phyloP scores from a whole-genome alignment of 2,797 vertebrate genomes.

The Eptatretus atami region DNA sequence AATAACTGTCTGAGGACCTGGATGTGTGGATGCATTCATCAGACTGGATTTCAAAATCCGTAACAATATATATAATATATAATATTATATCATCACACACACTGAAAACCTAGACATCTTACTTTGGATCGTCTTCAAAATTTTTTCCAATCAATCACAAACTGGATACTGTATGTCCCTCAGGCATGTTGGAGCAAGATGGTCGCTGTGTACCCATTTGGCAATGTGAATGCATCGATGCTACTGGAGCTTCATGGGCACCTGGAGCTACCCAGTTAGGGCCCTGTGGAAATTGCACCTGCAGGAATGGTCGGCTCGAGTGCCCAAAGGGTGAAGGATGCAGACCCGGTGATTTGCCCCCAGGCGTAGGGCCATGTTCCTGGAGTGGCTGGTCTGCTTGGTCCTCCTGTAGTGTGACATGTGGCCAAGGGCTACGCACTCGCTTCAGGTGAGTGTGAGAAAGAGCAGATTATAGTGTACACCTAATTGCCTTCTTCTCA shows the following conservation, averaged over 20 bases:
- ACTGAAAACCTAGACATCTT: too few species aligned
- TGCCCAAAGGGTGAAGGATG: slow-evolving; percentile 17
- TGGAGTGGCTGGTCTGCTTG: slow-evolving; percentile 57
- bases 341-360: slow-evolving; percentile 16
- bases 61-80: too few species aligned
- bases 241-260: slow-evolving; percentile 27
- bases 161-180: too few species aligned
- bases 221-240: slow-evolving; percentile 43
- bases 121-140: too few species aligned
- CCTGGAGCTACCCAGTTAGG: slow-evolving; percentile 28
- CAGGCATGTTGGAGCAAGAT: slow-evolving; percentile 24
- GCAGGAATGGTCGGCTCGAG: slow-evolving; percentile 21
- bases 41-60: too few species aligned
- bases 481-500: too few species aligned
- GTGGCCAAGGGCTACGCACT: slow-evolving; percentile 23
- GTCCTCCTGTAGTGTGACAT: slow-evolving; percentile 33
- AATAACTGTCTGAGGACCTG: too few species aligned
- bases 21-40: too few species aligned
- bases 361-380: slow-evolving; percentile 14
- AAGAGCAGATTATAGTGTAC: too few species aligned
- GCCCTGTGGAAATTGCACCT: slow-evolving; percentile 42
- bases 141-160: too few species aligned
- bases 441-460: slow-evolving; percentile 26
- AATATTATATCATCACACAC: too few species aligned
- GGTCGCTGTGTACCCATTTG: slow-evolving; percentile 23